phyloP scores from a whole-genome alignment of 2,113 vertebrate genomes.

The Lipophrys pholis region DNA sequence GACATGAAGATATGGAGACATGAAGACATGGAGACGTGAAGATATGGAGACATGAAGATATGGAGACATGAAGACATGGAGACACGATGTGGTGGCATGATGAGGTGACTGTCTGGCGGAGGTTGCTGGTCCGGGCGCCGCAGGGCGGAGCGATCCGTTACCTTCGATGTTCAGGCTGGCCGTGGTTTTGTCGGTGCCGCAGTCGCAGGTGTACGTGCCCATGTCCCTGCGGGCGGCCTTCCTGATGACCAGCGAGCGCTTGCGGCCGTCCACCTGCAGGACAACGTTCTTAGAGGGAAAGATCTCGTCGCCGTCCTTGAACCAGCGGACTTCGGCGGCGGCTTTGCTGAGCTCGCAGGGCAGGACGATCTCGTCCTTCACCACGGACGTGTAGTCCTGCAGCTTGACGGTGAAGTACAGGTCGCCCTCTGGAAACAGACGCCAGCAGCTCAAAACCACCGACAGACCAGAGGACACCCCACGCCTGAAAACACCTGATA shows the following conservation, averaged over 20 bases:
- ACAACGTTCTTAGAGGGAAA: conserved; percentile 91
- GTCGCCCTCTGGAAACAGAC: conserved; percentile 90
- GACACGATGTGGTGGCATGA: too few relatives aligned
- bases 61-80: too few relatives aligned
- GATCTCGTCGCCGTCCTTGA: conserved; percentile 92
- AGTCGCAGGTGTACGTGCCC: conserved; percentile 93
- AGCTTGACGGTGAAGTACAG: conserved; percentile 95
- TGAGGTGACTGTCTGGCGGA: too few relatives aligned
- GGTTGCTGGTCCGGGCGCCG: too few relatives aligned
- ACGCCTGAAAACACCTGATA: too few relatives aligned
- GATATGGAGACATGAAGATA: too few relatives aligned
- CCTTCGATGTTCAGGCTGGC: conserved; percentile 95
- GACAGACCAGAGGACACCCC: background rate
- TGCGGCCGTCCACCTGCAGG: conserved; percentile 91
- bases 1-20: too few relatives aligned
- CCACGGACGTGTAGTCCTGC: conserved; percentile 94
- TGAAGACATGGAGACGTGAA: too few relatives aligned
- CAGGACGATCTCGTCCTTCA: conserved; percentile 93
- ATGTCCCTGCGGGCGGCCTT: conserved; percentile 88
- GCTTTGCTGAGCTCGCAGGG: conserved; percentile 96
- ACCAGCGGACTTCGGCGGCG: conserved; percentile 91
- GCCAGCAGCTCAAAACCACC: conserved; percentile 1
- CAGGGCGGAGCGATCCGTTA: conserved; percentile 54
- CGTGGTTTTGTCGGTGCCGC: conserved; percentile 93
- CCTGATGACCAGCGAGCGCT: conserved; percentile 89